Conservation (phyloP, 2,113 vertebrate genomes). For the Leucoraja erinaceus region DNA sequence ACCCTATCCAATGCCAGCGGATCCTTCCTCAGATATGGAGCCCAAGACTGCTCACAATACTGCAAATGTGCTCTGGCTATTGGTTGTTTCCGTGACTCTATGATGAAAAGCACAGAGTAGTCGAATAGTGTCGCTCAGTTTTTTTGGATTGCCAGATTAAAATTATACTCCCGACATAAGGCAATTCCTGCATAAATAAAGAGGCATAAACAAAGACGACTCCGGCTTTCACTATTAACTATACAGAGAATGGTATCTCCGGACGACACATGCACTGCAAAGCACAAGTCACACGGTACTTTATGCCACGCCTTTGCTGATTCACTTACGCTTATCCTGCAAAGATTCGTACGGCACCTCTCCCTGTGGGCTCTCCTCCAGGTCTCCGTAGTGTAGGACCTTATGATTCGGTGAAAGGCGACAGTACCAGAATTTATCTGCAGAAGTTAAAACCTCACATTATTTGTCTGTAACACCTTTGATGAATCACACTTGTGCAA, state of each 20-base stretch:
- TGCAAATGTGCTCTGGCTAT: too few species aligned
- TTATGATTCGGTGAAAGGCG: constrained; percentile 97
- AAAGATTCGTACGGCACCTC: constrained; percentile 93
- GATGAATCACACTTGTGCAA: background rate
- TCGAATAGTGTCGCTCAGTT: too few species aligned
- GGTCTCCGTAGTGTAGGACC: constrained; percentile 95
- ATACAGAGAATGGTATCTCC: background rate
- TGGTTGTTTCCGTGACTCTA: too few species aligned
- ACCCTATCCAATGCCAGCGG: too few species aligned
- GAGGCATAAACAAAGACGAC: background rate
- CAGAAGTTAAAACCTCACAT: constrained; percentile 30
- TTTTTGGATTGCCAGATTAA: background rate
- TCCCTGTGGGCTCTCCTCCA: constrained; percentile 93
- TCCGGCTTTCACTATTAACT: background rate
- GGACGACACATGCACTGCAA: too few species aligned
- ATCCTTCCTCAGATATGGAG: too few species aligned
- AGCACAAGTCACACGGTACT: background rate
- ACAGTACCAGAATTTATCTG: constrained; percentile 99
- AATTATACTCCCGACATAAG: background rate
- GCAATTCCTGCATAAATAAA: background rate
- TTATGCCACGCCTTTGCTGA: background rate
- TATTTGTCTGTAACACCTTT: background rate
- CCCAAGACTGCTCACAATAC: too few species aligned
- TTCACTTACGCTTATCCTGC: constrained; percentile 90
- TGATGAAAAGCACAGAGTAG: too few species aligned